Conservation (phyloP, 2,113 vertebrate genomes). For the Cygnus buccinator region DNA sequence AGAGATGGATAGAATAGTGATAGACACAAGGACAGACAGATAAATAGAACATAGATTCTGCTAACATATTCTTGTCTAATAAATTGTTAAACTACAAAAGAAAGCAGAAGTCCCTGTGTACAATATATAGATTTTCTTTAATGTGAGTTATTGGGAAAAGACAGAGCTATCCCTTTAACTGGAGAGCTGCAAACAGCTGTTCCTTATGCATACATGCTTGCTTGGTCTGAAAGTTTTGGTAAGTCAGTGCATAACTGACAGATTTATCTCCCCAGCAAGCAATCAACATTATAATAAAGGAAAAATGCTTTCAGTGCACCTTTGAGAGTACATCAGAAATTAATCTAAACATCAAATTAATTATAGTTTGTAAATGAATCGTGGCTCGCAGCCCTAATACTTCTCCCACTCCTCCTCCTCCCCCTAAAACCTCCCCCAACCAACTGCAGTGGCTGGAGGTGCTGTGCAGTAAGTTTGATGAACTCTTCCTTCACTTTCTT, state of each 20-base stretch:
- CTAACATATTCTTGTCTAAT: constrained; percentile 1
- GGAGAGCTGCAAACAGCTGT: constrained; percentile 59
- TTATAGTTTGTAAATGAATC: constrained; percentile 80
- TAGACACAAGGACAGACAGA: neutral
- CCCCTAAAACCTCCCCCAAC: constrained; percentile 50
- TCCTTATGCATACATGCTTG: constrained; percentile 72
- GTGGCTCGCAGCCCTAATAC: constrained; percentile 72
- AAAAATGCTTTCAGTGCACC: constrained; percentile 80
- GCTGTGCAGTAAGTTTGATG: neutral
- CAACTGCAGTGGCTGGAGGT: constrained; percentile 42
- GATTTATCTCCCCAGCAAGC: constrained; percentile 81
- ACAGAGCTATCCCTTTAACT: constrained; percentile 59
- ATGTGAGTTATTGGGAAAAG: constrained; percentile 22
- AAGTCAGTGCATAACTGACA: constrained; percentile 79
- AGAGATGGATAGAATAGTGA: neutral
- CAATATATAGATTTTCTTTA: constrained; percentile 33
- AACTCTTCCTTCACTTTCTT: constrained; percentile 6
- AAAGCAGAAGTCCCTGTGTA: neutral
- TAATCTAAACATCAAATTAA: constrained; percentile 83
- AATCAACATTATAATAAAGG: constrained; percentile 81
- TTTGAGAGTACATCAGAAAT: constrained; percentile 81
- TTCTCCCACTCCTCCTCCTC: constrained; percentile 57
- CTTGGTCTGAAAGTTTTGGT: constrained; percentile 76
- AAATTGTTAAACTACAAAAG: constrained; percentile 32
- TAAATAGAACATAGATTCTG: constrained; percentile 21